Conservation (phyloP, 64 coral and sea anemone genomes). For the Stichodactyla mertensii region DNA sequence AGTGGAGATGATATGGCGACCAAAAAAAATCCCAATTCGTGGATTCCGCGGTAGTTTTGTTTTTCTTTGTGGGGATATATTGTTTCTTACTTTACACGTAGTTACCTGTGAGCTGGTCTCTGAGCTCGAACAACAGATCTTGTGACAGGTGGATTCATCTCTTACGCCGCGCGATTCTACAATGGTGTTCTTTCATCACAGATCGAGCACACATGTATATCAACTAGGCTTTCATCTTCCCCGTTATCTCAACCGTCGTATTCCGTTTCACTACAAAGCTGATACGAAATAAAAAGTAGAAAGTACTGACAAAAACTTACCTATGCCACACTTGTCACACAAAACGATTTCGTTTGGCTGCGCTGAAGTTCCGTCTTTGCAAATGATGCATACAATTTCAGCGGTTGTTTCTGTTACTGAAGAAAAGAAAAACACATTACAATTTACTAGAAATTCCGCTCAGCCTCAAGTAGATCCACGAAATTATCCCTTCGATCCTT, state of each 20-base stretch:
- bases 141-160: slow-evolving; percentile 5
- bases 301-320: slow-evolving; percentile 49
- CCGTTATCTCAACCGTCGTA: slow-evolving; percentile 3
- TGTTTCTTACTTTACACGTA: not conserved
- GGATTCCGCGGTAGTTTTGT: not conserved
- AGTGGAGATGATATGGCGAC: not conserved
- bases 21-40: not conserved
- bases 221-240: not conserved
- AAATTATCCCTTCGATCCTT: not conserved
- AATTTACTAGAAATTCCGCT: not conserved
- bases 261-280: slow-evolving; percentile 9
- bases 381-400: slow-evolving; percentile 99
- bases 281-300: slow-evolving; percentile 23
- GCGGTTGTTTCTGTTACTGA: slow-evolving; percentile 98
- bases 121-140: not conserved
- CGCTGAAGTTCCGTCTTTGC: slow-evolving; percentile 90
- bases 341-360: slow-evolving; percentile 95
- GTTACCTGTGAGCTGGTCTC: slow-evolving; percentile 23
- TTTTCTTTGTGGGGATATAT: not conserved
- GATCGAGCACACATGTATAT: slow-evolving; percentile 15
- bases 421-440: slow-evolving; percentile 40
- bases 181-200: slow-evolving; percentile 19
- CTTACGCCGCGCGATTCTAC: slow-evolving; percentile 9
- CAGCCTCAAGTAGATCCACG: not conserved
- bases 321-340: slow-evolving; percentile 99